Conservation (phyloP, 2,797 vertebrate species). For the Echiichthys vipera region DNA sequence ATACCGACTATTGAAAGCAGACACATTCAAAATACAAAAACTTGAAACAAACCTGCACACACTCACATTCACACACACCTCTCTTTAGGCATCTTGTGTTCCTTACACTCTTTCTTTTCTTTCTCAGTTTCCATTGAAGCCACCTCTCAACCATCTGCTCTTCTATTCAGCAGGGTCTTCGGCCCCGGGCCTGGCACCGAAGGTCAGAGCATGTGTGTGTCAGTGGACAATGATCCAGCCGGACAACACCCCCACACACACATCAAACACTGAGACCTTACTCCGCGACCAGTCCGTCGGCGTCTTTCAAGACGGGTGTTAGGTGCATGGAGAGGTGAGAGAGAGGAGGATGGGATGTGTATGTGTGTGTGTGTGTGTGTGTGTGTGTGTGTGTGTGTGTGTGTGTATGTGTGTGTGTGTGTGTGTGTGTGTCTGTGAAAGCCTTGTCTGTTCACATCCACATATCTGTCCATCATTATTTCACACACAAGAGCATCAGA, state of each 20-base stretch:
- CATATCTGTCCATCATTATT: conserved; percentile 27
- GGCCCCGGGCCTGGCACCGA: conserved; percentile 58
- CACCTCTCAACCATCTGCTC: conserved; percentile 81
- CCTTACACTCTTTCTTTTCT: conserved; percentile 56
- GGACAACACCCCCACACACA: conserved; percentile 60
- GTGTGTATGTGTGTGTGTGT: conserved; percentile 12
- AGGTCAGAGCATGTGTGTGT: conserved; percentile 62
- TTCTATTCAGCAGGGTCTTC: conserved; percentile 69
- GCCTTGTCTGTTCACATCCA: conserved; percentile 27
- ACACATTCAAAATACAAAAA: neutral
- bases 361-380: conserved; percentile 40
- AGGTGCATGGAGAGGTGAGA: conserved; percentile 56
- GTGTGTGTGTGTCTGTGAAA: conserved; percentile 9
- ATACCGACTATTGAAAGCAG: neutral
- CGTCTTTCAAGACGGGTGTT: conserved; percentile 69
- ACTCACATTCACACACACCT: conserved; percentile 25
- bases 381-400: too few relatives aligned
- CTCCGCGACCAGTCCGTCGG: conserved; percentile 56
- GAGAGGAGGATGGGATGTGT: conserved; percentile 36
- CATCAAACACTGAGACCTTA: conserved; percentile 79
- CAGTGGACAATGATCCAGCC: conserved; percentile 61
- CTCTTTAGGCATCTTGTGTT: conserved; percentile 30
- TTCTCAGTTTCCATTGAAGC: conserved; percentile 73
- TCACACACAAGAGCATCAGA: conserved; percentile 20
- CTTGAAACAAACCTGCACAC: conserved; percentile 1